Conservation (phyloP, 2,888 invertebrate species). For the Apoderus coryli region DNA sequence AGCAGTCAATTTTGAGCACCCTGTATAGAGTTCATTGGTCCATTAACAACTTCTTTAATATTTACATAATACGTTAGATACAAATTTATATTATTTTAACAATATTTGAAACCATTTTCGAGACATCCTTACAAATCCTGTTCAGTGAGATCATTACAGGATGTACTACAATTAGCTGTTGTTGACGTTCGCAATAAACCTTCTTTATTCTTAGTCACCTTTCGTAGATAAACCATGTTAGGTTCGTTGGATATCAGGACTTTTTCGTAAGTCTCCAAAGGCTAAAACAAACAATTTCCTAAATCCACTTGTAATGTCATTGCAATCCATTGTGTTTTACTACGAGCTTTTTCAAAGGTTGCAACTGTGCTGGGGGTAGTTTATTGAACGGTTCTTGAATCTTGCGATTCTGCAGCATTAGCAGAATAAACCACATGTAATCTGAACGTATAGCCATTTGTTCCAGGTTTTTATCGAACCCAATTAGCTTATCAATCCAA, state of each 20-base stretch:
- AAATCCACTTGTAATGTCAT: constrained; percentile 8
- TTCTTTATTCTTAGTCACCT: no score
- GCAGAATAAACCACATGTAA: constrained; percentile 33
- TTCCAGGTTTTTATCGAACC: constrained; percentile 24
- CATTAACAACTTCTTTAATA: no score
- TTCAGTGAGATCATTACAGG: no score
- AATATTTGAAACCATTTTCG: no score
- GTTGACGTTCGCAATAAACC: no score
- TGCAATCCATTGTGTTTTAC: constrained; percentile 21
- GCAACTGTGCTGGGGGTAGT: constrained; percentile 24
- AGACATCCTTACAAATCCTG: no score
- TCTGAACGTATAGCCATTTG: constrained; percentile 29
- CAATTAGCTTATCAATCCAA: constrained; percentile 30
- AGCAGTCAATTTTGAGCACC: no score
- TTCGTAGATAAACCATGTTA: constrained; percentile 18
- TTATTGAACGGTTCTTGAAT: constrained; percentile 28
- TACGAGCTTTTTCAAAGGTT: constrained; percentile 28
- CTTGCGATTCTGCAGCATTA: constrained; percentile 30
- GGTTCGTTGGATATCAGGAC: constrained; percentile 19
- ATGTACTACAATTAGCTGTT: no score
- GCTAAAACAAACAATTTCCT: constrained; percentile 12
- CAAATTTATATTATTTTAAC: no score
- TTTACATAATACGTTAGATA: no score
- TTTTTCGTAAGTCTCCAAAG: constrained; percentile 19
- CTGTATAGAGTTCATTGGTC: no score